Evolutionary conservation across 2,797 vertebrate species (phyloP), one percentile per base, ranked within the genome.

Genomic region (Clarias platycephalus): DNA sequence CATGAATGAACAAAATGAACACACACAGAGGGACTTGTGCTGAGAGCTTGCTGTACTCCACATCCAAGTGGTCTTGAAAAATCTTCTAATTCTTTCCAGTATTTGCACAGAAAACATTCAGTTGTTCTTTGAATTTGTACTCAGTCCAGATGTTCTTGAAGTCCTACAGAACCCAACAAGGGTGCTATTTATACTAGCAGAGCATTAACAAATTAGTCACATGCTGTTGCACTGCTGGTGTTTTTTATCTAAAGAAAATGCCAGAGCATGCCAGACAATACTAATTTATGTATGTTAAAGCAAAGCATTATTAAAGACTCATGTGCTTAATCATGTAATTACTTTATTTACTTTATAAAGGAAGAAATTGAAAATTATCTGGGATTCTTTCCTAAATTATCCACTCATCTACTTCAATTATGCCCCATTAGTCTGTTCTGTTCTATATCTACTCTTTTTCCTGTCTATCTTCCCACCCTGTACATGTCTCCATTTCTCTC

Each of bases 401-500:
- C 3, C 5, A 34, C 22, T 76, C 10, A 2, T 76, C 26, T 24
- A 76, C 28, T 5, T 37, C 55, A 77, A 8, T 76, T 76, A 58
- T 13, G 28, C 18, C 10, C 55, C 9, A 31, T 88, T 87, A 88
- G 85, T 66, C 70, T 62, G 87, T 89, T 55, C 49, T 75, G 26
- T 22, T 57, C 5, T 71, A 49, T 49, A n/a, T 44, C 68, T 71
- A 1, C 22, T 13, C 22, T 37, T 71, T n/a, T 71, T 44, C 67
- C 67, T 40, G 67, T 70, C 67, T 13, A 40, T 44, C 68, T 6
- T 71, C 40, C 68, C 9, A 71, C 12, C 12, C 12, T 71, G n/a
- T 49, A 12, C 0, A 24, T n/a, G 10, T 71, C 22, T 71, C 68
- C n/a, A 12, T 71, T 40, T 24, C 68, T 71, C 37, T 15, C 24